phyloP scores from a whole-genome alignment of 2,888 invertebrate species.

The Dimorphilus gyrociliatus region DNA sequence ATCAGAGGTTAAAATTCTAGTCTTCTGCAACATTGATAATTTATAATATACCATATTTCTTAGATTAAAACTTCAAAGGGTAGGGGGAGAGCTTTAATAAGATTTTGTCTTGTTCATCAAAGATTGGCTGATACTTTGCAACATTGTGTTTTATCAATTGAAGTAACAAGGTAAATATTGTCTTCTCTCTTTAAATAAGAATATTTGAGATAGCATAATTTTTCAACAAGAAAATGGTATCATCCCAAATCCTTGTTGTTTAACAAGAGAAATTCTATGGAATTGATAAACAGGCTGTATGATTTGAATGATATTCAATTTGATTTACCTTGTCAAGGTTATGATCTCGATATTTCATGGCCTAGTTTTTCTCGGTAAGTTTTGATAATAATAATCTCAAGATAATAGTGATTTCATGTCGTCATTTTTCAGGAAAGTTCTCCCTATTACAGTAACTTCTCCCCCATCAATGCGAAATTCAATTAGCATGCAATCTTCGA shows the following conservation, averaged over 20 bases:
- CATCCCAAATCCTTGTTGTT: constrained; percentile 25
- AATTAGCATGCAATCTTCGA: no score
- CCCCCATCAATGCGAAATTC: no score
- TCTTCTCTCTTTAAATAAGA: constrained; percentile 1
- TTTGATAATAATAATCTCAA: no score
- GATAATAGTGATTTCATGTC: no score
- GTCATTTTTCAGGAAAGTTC: no score
- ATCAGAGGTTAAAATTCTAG: constrained; percentile 28
- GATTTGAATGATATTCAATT: constrained; percentile 38
- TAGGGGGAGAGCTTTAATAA: constrained; percentile 35
- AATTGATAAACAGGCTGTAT: constrained; percentile 31
- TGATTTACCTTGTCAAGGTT: constrained; percentile 37
- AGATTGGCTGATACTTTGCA: constrained; percentile 38
- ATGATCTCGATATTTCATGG: constrained; percentile 39
- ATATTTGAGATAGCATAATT: neutral
- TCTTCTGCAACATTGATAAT: neutral
- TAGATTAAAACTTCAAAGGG: constrained; percentile 38
- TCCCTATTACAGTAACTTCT: no score
- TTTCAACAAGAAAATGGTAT: constrained; percentile 20
- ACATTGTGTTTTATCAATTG: constrained; percentile 32
- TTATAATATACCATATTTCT: constrained; percentile 7
- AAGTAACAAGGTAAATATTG: constrained; percentile 20
- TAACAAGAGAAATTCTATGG: constrained; percentile 18
- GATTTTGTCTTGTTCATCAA: constrained; percentile 37
- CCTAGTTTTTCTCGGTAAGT: constrained; percentile 38